phyloP scores from a whole-genome alignment of 2,888 invertebrate species.

The Serripes groenlandicus region DNA sequence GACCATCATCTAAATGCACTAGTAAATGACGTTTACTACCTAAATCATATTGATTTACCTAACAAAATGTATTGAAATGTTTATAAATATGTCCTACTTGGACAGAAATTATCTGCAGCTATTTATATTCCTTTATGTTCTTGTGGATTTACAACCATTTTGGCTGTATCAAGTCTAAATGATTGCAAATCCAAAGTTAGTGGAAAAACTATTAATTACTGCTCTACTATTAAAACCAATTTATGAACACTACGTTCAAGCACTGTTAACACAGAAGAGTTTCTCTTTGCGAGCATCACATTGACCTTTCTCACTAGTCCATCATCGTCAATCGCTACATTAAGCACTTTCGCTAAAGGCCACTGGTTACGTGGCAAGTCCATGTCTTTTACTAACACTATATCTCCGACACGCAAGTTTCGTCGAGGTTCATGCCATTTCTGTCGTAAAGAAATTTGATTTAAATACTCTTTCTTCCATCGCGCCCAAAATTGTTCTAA shows the following conservation, averaged over 20 bases:
- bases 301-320: slow-evolving; percentile 59
- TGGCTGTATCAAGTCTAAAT: no score
- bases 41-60: no score
- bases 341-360: slow-evolving; percentile 48
- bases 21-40: no score
- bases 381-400: slow-evolving; percentile 38
- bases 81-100: no score
- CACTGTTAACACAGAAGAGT: neutral
- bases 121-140: no score
- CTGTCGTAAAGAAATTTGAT: slow-evolving; percentile 9
- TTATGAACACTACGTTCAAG: slow-evolving; percentile 59
- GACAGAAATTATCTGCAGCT: no score
- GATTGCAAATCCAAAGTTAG: no score
- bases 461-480: slow-evolving; percentile 33
- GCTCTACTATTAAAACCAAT: slow-evolving; percentile 47
- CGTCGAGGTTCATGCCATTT: slow-evolving; percentile 41
- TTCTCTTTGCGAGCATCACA: no score
- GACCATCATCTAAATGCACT: no score
- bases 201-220: no score
- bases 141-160: no score
- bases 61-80: no score
- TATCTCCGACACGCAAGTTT: slow-evolving; percentile 25
- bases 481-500: slow-evolving; percentile 41
- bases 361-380: slow-evolving; percentile 31
- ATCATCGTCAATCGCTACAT: slow-evolving; percentile 41